Evolutionary conservation across 2,797 vertebrate genomes (phyloP), one percentile per base, ranked within the genome.

Genomic region (Sebastes trivittatus): DNA sequence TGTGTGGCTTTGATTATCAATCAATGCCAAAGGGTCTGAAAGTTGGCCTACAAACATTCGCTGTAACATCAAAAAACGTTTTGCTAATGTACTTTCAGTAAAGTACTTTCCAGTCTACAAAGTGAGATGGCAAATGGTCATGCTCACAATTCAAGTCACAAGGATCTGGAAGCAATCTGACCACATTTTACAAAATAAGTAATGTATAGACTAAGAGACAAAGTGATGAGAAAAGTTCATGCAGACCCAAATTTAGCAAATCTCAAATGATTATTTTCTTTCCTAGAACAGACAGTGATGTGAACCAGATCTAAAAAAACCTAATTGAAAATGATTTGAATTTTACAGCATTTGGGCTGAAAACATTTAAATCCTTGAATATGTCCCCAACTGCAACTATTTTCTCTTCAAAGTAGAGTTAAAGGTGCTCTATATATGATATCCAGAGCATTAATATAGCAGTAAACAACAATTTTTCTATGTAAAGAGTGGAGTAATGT

Each of bases 1-100:
- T 70, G 36, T 27, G 5, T 82, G 60, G 72, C 38, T 75, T 67
- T 60, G 56, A 75, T 46, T 42, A 62, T 61, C 38, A 77, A 23
- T 78, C 78, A 78, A 20, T 58, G 62, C 14, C 61, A 71, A 75
- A 42, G 1, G 46, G 59, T 49, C 30, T 60, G 22, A 52, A 68
- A 61, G 55, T 72, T 13, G 22, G 63, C 30, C 36, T 22, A 59
- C 11, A 38, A 54, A 65, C 2, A 30, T 13, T 11, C 20, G 11
- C 11, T 54, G 25, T 16, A 54, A 16, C 49, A 36, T 36, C 18
- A 20, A 25, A 6, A 3, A 54, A 9, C 3, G 9, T 38, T 61
- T 67, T 72, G 11, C 60, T 60, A 9, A 10, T 61, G 42, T 70
- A 52, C 18, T n/a, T 52, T 52, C 20, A 20, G 46, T n/a, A 10